phyloP scores from a whole-genome alignment of 2,113 vertebrate genomes.

The Dolichotis patagonum region DNA sequence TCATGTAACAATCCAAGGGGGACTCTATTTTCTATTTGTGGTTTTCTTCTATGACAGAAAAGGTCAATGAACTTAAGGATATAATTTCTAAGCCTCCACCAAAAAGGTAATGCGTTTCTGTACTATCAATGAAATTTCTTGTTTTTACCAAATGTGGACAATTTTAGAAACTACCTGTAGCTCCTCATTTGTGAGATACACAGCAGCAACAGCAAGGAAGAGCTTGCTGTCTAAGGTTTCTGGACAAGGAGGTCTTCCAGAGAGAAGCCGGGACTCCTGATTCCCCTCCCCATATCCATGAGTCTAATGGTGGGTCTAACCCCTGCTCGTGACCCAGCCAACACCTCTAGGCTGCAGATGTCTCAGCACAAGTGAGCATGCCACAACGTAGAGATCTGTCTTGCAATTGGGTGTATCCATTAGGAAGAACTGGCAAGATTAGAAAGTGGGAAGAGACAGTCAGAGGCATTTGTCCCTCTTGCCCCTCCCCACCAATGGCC shows the following conservation, averaged over 20 bases:
- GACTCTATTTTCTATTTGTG: not conserved
- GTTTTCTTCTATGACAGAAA: not conserved
- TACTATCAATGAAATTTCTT: not conserved
- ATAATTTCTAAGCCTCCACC: not conserved
- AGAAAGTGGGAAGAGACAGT: not conserved
- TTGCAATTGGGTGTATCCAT: not conserved
- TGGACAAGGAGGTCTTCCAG: not conserved
- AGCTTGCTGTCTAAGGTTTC: not conserved
- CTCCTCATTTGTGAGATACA: not conserved
- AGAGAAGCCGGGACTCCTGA: not conserved
- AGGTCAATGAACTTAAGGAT: not conserved
- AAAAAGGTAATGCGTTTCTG: not conserved
- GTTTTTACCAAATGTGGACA: not conserved
- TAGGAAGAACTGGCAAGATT: not conserved
- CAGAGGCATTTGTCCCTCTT: not conserved
- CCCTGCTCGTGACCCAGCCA: not conserved
- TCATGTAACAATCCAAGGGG: not conserved
- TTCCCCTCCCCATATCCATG: not conserved
- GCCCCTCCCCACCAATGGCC: not conserved
- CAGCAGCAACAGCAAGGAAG: not conserved
- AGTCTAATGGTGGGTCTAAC: not conserved
- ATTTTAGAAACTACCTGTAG: not conserved
- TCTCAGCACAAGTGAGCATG: not conserved
- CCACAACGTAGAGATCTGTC: not conserved
- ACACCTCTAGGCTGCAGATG: not conserved